Conservation (phyloP, 2,888 invertebrate genomes). For the Thereva unica region DNA sequence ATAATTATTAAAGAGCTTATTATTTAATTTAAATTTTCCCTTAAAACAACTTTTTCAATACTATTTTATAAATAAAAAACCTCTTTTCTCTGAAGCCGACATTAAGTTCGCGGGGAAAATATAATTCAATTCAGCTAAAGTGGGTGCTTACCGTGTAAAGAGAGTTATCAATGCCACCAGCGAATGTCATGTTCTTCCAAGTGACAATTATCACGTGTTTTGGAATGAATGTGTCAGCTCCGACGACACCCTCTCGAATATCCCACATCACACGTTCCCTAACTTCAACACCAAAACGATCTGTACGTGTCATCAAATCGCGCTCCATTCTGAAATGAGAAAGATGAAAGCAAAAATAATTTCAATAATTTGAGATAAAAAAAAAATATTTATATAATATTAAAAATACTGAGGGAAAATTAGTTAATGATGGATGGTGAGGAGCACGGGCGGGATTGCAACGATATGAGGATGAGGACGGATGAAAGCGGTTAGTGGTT, state of each 20-base stretch:
- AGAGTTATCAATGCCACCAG: constrained; percentile 82
- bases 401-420: too few relatives aligned
- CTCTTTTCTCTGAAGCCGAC: background rate
- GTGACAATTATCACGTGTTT: constrained; percentile 89
- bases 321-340: constrained; percentile 63
- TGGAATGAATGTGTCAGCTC: constrained; percentile 86
- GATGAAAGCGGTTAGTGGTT: too few relatives aligned
- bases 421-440: too few relatives aligned
- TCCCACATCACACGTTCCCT: constrained; percentile 87
- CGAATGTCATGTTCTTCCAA: constrained; percentile 95
- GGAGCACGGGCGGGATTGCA: too few relatives aligned
- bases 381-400: too few relatives aligned
- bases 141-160: constrained; percentile 65
- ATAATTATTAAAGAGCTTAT: background rate
- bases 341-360: background rate
- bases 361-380: background rate
- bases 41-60: too few relatives aligned
- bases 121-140: background rate
- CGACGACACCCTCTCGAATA: constrained; percentile 86
- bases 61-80: too few relatives aligned
- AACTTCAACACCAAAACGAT: constrained; percentile 83
- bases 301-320: constrained; percentile 72
- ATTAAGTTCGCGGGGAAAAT: background rate
- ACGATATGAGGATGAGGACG: too few relatives aligned
- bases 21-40: too few relatives aligned